A percentile compares a stretch with the other conserved stretches of the same genome.
Evolutionary conservation across 2,888 invertebrate genomes (phyloP).

Genomic region (Thyatira batis): DNA sequence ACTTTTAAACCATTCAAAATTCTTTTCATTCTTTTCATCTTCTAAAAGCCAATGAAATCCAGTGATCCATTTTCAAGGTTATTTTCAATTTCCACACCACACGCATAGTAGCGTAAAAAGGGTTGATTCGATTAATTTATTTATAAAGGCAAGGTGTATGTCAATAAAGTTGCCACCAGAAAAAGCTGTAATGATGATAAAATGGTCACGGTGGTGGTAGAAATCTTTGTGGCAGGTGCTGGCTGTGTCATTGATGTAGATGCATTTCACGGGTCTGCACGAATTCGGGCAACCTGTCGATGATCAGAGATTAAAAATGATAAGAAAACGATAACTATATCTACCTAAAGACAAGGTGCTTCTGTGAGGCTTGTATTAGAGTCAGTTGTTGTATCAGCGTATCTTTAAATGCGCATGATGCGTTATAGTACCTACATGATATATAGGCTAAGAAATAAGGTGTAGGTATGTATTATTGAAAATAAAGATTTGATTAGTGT

Average conservation of each 20-base stretch:
- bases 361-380: background rate
- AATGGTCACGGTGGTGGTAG: constrained; percentile 53
- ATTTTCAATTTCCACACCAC: constrained; percentile 17
- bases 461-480: background rate
- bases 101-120: constrained; percentile 43
- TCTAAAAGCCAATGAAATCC: no score
- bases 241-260: constrained; percentile 40
- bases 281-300: constrained; percentile 15
- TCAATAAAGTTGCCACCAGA: constrained; percentile 31
- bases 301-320: background rate
- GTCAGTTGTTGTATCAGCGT: no score
- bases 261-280: constrained; percentile 39
- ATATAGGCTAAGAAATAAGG: no score
- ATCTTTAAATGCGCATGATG: no score
- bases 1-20: no score
- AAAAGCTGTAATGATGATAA: constrained; percentile 64
- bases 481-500: no score
- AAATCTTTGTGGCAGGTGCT: constrained; percentile 59
- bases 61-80: no score
- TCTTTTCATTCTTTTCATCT: no score
- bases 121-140: constrained; percentile 41
- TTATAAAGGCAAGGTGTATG: constrained; percentile 55
- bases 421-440: no score
- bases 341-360: background rate
- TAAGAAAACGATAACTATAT: background rate